Conservation (phyloP, 2,797 vertebrate species). For the Gambusia yucatana region DNA sequence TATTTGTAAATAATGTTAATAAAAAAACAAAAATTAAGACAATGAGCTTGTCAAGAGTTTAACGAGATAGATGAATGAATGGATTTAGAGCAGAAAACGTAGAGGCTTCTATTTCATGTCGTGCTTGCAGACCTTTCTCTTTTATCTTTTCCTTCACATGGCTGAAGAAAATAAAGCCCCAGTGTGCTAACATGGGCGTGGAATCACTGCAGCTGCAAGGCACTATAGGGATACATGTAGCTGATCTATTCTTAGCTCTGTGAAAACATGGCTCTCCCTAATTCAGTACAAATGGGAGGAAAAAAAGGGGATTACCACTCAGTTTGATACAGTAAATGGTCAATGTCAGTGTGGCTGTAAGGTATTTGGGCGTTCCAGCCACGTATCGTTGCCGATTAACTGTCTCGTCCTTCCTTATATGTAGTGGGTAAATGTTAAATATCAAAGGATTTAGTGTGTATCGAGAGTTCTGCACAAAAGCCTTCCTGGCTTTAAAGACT, state of each 20-base stretch:
- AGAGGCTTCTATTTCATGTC: slow-evolving; percentile 5
- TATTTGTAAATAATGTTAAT: not conserved
- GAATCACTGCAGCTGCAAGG: slow-evolving; percentile 57
- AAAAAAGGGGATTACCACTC: slow-evolving; percentile 14
- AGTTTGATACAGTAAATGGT: not conserved
- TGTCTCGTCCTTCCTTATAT: not conserved
- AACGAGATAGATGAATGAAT: not conserved
- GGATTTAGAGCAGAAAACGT: slow-evolving; percentile 11
- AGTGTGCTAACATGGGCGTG: slow-evolving; percentile 61
- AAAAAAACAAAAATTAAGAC: not conserved
- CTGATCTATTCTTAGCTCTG: slow-evolving; percentile 71
- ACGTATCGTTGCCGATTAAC: not conserved
- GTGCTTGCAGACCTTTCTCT: slow-evolving; percentile 26
- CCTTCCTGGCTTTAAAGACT: slow-evolving; percentile 33
- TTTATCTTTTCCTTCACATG: slow-evolving; percentile 13
- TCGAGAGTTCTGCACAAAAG: slow-evolving; percentile 12
- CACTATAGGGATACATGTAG: slow-evolving; percentile 57
- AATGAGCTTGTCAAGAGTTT: not conserved
- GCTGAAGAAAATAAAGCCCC: slow-evolving; percentile 49
- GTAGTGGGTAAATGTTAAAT: slow-evolving; percentile 9
- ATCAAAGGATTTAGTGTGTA: slow-evolving; percentile 6
- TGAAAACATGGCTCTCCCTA: slow-evolving; percentile 58
- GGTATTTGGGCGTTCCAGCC: not conserved
- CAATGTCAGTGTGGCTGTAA: not conserved
- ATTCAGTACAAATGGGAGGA: slow-evolving; percentile 36